A percentile compares a stretch with the other conserved stretches of the same genome.
phyloP scores from a whole-genome alignment of 2,888 invertebrate species.

The Leptopilina syphax region DNA sequence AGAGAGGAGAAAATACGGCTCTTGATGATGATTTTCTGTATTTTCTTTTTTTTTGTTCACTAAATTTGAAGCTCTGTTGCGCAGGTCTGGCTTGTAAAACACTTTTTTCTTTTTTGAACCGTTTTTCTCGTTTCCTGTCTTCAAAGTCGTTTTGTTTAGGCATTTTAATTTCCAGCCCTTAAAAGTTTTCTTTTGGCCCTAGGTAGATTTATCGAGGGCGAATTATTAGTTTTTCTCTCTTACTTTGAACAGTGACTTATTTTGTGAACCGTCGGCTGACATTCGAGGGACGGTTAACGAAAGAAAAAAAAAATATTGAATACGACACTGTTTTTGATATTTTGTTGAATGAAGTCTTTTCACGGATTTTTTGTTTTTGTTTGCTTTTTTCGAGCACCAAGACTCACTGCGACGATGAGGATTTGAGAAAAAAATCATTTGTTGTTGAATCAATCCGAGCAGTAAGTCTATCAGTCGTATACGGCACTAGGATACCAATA shows the following conservation, averaged over 20 bases:
- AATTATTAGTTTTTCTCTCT: not conserved
- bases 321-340: conserved; percentile 11
- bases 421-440: conserved; percentile 44
- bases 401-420: conserved; percentile 35
- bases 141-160: not conserved
- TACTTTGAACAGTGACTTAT: conserved; percentile 7
- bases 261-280: conserved; percentile 18
- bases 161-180: conserved; percentile 10
- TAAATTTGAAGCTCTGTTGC: conserved; percentile 7
- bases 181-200: not conserved
- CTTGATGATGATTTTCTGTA: not conserved
- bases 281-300: conserved; percentile 12
- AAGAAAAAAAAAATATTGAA: too few relatives aligned
- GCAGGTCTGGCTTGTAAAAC: not conserved
- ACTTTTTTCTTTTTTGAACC: conserved; percentile 7
- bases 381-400: conserved; percentile 16
- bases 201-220: conserved; percentile 2
- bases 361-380: conserved; percentile 6
- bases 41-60: not conserved
- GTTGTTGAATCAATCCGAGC: conserved; percentile 50
- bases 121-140: conserved; percentile 10
- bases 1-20: not conserved
- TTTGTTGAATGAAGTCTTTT: conserved; percentile 18
- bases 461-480: conserved; percentile 70
- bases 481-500: conserved; percentile 74